These are phyloP conservation scores for Pristionchus maxplancki DNA, from an alignment of 2,888 invertebrate genomes.

Conservation along the genomic window DNA sequence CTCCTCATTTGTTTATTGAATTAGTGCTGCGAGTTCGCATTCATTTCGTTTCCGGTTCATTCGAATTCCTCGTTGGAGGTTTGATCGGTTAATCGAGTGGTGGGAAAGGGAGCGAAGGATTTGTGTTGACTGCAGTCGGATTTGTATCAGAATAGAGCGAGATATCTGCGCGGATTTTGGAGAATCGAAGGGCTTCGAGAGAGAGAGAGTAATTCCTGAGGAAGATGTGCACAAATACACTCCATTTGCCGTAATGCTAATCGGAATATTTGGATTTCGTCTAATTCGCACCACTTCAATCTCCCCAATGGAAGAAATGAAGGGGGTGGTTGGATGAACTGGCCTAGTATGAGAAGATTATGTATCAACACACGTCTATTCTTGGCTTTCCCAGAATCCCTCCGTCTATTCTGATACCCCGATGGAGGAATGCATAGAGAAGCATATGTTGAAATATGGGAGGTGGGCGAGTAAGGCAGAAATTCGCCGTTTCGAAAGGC, in stretches of 20 bases:
- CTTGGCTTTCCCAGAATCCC: not conserved
- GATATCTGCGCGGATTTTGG: not conserved
- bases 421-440: not conserved
- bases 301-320: not conserved
- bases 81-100: not conserved
- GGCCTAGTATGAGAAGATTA: no score
- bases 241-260: not conserved
- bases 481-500: not conserved
- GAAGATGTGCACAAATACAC: not conserved
- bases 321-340: not conserved
- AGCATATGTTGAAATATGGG: not conserved
- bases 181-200: not conserved
- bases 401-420: not conserved
- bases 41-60: conserved; percentile 38
- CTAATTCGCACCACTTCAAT: not conserved
- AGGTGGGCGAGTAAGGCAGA: not conserved
- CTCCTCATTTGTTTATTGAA: not conserved
- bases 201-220: no score
- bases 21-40: conserved; percentile 34
- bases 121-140: not conserved
- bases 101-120: not conserved
- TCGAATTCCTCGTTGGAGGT: not conserved
- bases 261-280: not conserved
- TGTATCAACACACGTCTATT: not conserved
- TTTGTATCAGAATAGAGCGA: not conserved